Evolutionary conservation across 2,113 vertebrate species (phyloP), one percentile per base, ranked within the genome.

Genomic region (Chaenocephalus aceratus): DNA sequence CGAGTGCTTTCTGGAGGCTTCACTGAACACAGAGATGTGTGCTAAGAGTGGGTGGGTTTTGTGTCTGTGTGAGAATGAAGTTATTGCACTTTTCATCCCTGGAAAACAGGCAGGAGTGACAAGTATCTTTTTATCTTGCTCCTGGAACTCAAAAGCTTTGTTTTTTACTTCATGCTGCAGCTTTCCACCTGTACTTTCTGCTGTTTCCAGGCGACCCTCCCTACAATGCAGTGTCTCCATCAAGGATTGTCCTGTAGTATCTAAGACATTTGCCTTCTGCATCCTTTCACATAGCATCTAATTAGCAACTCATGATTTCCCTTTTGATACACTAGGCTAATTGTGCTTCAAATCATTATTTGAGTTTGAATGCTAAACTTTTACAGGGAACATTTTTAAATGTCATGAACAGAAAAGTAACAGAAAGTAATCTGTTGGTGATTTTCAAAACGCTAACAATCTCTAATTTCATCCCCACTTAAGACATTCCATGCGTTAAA

Each of bases 101-200:
- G 77, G 45, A 72, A 77, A 75, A 59, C 49, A 57, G 34, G 36
- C 46, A 54, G 23, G 6, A 77, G 49, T 72, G 73, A 65, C 75
- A 69, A 11, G 49, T 81, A 0, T 88, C 56, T 46, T 66, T 83
- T 74, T 56, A 71, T 68, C 41, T 82, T 16, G 14, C 80, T 62
- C n/a, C 9, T 75, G 65, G 77, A 72, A 82, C 75, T 71, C 83
- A 71, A 83, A 61, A 53, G 75, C 80, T 89, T 80, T 77, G 59
- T 59, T 83, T 83, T 80, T 74, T 52, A 41, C 46, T 34, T 48
- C 1, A 26, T 11, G 49, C 46, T 79, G 48, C 58, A 79, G 71
- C 12, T 61, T 62, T 61, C 52, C 49, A 72, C 56, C 59, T 51
- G 21, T 53, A 41, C 51, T 2, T 41, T 59, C 21, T 71, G 64